A percentile compares a stretch with the other conserved stretches of the same genome.
phyloP scores from a whole-genome alignment of 2,888 invertebrate genomes.

The Sarcophaga variegata region DNA sequence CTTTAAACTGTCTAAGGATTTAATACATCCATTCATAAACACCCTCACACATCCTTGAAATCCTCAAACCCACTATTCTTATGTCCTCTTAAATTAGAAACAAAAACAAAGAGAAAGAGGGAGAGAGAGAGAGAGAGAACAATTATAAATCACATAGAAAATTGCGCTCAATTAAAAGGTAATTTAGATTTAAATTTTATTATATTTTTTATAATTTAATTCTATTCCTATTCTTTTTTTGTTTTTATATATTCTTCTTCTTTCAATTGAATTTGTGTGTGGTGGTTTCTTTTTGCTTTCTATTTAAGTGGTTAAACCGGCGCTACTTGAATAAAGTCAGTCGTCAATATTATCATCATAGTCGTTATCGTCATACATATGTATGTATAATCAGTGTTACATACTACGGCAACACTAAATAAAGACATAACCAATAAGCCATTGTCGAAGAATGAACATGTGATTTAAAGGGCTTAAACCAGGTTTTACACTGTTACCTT shows the following conservation, averaged over 20 bases:
- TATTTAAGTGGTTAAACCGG: constrained; percentile 62
- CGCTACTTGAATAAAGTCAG: constrained; percentile 31
- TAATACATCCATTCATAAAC: background rate
- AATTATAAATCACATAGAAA: constrained; percentile 12
- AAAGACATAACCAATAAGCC: constrained; percentile 11
- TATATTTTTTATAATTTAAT: background rate
- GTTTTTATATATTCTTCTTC: constrained; percentile 21
- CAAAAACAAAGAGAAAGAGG: background rate
- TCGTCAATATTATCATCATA: background rate
- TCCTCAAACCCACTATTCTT: background rate
- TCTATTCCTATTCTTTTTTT: background rate
- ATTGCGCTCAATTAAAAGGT: constrained; percentile 59
- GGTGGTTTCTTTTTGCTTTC: background rate
- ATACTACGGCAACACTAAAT: constrained; percentile 21
- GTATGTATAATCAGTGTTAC: background rate
- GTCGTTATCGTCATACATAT: background rate
- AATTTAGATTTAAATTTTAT: constrained; percentile 11
- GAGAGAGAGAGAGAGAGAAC: background rate
- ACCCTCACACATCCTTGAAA: background rate
- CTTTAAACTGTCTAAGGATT: background rate
- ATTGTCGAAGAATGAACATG: background rate
- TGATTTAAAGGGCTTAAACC: constrained; percentile 49
- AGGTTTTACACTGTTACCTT: constrained; percentile 11
- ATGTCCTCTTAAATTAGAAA: background rate
- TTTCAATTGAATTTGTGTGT: constrained; percentile 10